Evolutionary conservation across 1,140 invertebrate genomes (phyloP), one percentile per base, ranked within the genome.

Genomic region (Caenorhabditis inopinata): DNA sequence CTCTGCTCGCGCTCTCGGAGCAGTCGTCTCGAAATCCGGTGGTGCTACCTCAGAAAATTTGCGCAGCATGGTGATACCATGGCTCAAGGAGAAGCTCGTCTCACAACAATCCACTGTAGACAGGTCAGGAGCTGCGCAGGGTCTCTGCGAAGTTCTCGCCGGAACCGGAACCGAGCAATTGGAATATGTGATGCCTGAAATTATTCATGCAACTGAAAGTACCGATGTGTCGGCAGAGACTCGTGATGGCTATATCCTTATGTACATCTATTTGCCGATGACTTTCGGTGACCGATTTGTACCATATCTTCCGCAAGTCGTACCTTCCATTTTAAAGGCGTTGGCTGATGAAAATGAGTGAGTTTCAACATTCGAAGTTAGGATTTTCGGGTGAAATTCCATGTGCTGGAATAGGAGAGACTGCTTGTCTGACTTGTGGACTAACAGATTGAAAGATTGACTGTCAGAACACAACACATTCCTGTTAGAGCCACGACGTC

Each of bases 241-340:
- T 84, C 94, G 95, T 14, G 97, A 99, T 91, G 97, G 97, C 29
- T 99, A 99, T 90, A 97, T 99, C 58, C 97, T 99, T 95, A 96
- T 99, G 94, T 99, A 98, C 89, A 99, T 99, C 88, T 99, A 98
- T 89, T 94, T 99, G 93, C 97, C 97, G 0, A 93, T 93, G 80
- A 95, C 96, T 0, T 98, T 99, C 90, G 95, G 94, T 1, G 92
- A 93, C 62, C 94, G 96, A 86, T 99, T 99, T 89, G 94, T 94
- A 6, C 93, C 94, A 0, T 99, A 98, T 89, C 96, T 99, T 85
- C 95, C 95, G 0, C 94, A 95, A 88, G 97, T 99, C 80, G 96
- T 99, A 84, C 97, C 95, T 89, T 96, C 96, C 0, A 98, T 99
- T 85, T 90, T 99, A 12, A 95, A 97, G 90, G 96, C 96, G 12